Conservation (phyloP, 2,888 invertebrate genomes). For the Sarcophaga variegata region DNA sequence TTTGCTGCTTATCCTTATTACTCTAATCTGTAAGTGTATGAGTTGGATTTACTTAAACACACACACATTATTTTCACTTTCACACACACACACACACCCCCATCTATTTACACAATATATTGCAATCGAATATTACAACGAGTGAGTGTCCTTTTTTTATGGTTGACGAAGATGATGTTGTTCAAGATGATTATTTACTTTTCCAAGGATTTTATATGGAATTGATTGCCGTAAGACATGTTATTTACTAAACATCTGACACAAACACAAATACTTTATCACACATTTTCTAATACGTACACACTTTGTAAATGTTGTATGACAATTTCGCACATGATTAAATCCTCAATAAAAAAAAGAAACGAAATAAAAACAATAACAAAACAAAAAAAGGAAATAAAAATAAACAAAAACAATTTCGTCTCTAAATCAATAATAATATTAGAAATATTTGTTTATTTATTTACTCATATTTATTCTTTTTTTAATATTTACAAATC, state of each 20-base stretch:
- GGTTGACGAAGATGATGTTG: background rate
- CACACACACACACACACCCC: background rate
- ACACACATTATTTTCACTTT: background rate
- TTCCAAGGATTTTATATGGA: conserved; percentile 62
- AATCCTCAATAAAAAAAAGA: conserved; percentile 35
- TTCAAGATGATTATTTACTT: conserved; percentile 54
- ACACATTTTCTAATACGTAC: background rate
- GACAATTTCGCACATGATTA: conserved; percentile 65
- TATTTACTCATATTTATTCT: no score
- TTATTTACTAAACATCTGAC: conserved; percentile 56
- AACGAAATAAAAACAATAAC: conserved; percentile 11
- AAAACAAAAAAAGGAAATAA: conserved; percentile 16
- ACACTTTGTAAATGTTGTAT: conserved; percentile 33
- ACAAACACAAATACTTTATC: background rate
- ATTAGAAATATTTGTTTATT: no score
- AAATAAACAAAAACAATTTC: background rate
- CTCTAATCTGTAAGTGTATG: conserved; percentile 45
- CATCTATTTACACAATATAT: background rate
- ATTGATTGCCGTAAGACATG: conserved; percentile 66
- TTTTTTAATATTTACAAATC: no score
- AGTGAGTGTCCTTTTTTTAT: conserved; percentile 51
- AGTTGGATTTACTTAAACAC: conserved; percentile 41
- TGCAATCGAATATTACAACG: background rate
- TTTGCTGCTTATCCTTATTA: conserved; percentile 60
- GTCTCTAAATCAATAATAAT: no score